phyloP scores from a whole-genome alignment of 30 jellyfish, hydroid and myxozoan species.

The Pseudorhiza aurosa region DNA sequence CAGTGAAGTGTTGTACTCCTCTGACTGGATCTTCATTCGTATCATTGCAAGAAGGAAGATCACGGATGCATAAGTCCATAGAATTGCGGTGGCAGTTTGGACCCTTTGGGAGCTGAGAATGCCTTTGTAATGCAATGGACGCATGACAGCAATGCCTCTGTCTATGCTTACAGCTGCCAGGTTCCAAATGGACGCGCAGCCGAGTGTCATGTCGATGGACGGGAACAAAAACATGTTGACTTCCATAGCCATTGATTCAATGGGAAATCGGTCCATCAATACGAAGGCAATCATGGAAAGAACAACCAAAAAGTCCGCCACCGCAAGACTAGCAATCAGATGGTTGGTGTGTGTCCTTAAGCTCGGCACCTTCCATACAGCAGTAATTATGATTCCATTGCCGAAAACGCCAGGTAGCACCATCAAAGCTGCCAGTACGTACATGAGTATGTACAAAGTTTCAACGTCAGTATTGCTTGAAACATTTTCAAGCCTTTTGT shows the following conservation, averaged over 20 bases:
- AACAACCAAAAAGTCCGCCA: slow-evolving; percentile 78
- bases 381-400: slow-evolving; percentile 56
- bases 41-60: slow-evolving; percentile 56
- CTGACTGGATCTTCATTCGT: slow-evolving; percentile 37
- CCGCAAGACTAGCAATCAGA: slow-evolving; percentile 79
- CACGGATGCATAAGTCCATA: slow-evolving; percentile 63
- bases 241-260: slow-evolving; percentile 17
- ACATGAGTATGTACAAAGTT: slow-evolving; percentile 25
- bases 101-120: slow-evolving; percentile 43
- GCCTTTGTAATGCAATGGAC: slow-evolving; percentile 72
- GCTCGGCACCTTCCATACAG: slow-evolving; percentile 38
- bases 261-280: slow-evolving; percentile 48
- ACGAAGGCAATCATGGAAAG: slow-evolving; percentile 64
- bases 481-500: not conserved
- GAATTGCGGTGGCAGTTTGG: not conserved
- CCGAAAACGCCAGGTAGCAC: slow-evolving; percentile 79
- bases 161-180: slow-evolving; percentile 89
- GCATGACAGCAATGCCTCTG: slow-evolving; percentile 86
- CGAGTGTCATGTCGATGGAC: slow-evolving; percentile 73
- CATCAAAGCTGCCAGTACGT: slow-evolving; percentile 44
- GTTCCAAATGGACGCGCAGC: slow-evolving; percentile 82
- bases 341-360: slow-evolving; percentile 82
- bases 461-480: not conserved
- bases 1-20: slow-evolving; percentile 23
- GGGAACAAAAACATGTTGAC: slow-evolving; percentile 72